Evolutionary conservation across 37 sponge, comb jelly and placozoan species (phyloP), one percentile per base, ranked within the genome.

Genomic region (Geodia barretti): DNA sequence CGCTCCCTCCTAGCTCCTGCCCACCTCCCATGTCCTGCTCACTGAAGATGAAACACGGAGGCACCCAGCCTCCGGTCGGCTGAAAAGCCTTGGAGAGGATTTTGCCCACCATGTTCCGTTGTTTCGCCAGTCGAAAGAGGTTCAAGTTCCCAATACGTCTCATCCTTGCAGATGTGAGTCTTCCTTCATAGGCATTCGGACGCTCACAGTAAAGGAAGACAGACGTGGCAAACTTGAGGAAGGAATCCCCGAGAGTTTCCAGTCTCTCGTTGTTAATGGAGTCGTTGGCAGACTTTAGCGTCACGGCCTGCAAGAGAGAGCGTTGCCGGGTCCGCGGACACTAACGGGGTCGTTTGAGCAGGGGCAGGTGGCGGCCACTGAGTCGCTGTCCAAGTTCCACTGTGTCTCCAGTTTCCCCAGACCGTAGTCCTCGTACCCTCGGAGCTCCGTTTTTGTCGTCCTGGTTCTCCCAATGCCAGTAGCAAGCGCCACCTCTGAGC

Each of bases 231-330:
- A 97, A 73, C 82, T 99, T 99, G 8, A 99, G 81, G 77, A 97
- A 94, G 19, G 93, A 82, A 67, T 99, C 99, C 2, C 99, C 99
- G 26, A 99, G 82, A 9, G 85, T 78, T 64, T 99, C 99, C 60
- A 93, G 86, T 59, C 97, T 83, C 75, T 99, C 99, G 28, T 92
- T 76, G 39, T 97, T 85, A 42, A 96, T 66, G 2, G 70, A 72
- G 43, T 94, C 99, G 3, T 85, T 79, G 80, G 95, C 92, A 37
- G 79, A 60, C 20, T 69, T 72, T 9, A 82, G 81, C 0, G 95
- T 97, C 33, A 97, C 66, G 9, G 98, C 91, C 64, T 92, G 91
- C 7, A 97, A 63, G 5, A 93, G 39, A 93, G 82, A 0, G 79
- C 86, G 63, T 73, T 86, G 43, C 81, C 78, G 25, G 93, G 93